Conservation (phyloP, 2,797 vertebrate genomes). For the Notoglanidium macrostoma region DNA sequence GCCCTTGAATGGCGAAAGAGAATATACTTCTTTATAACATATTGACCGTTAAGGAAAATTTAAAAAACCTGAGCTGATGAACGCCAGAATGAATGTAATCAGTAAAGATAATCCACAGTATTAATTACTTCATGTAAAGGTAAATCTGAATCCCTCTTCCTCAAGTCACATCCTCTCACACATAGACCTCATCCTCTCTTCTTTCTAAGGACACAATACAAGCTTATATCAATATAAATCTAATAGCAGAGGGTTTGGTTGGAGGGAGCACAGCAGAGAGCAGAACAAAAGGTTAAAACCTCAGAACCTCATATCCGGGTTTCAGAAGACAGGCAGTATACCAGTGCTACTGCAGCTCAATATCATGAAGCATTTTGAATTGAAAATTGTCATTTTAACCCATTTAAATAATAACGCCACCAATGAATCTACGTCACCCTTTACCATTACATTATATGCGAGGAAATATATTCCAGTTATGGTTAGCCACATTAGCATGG, state of each 20-base stretch:
- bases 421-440: not conserved
- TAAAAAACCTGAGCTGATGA: not conserved
- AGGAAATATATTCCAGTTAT: not conserved
- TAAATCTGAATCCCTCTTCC: not conserved
- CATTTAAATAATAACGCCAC: not conserved
- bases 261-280: not conserved
- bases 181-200: not conserved
- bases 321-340: not conserved
- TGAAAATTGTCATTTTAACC: not conserved
- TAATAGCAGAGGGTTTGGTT: slow-evolving; percentile 25
- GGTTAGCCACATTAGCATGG: not conserved
- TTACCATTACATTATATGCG: not conserved
- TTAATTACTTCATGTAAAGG: slow-evolving; percentile 8
- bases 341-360: not conserved
- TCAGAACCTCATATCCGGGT: slow-evolving; percentile 19
- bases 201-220: slow-evolving; percentile 5
- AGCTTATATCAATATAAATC: not conserved
- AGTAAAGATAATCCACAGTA: slow-evolving; percentile 4
- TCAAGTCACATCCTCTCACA: not conserved
- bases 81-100: slow-evolving; percentile 11
- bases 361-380: no score
- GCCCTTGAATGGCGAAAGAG: not conserved
- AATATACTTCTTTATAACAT: not conserved
- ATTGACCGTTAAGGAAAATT: not conserved
- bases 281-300: slow-evolving; percentile 23